Conservation (phyloP, 92 coral and sea anemone genomes). For the Parazoanthus atlanticus region DNA sequence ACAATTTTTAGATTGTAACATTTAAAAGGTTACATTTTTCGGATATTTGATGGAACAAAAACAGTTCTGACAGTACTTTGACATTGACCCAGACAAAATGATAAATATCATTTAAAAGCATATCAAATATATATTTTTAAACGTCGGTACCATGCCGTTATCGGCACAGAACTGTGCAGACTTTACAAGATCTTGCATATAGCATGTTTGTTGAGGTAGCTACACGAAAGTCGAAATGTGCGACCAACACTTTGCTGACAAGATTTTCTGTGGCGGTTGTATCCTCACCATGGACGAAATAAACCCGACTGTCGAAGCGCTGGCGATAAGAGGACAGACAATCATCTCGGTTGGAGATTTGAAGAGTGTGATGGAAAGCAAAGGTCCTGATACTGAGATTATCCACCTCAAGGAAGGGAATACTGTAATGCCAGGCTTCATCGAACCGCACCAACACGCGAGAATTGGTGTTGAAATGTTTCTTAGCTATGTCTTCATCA, state of each 20-base stretch:
- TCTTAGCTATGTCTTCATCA: neutral
- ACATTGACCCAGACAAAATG: no score
- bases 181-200: no score
- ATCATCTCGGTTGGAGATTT: conserved; percentile 40
- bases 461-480: neutral
- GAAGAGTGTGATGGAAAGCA: neutral
- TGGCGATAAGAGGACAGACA: conserved; percentile 41
- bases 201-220: neutral
- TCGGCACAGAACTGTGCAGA: no score
- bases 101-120: no score
- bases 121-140: no score
- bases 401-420: conserved; percentile 15
- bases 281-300: conserved; percentile 47
- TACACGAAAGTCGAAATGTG: neutral
- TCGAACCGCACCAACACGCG: conserved; percentile 53
- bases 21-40: no score
- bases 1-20: no score
- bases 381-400: conserved; percentile 23
- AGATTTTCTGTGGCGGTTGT: conserved; percentile 41
- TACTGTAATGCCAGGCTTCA: conserved; percentile 55
- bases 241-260: conserved; percentile 19
- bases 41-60: no score
- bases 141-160: no score
- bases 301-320: conserved; percentile 39
- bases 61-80: no score